phyloP scores from a whole-genome alignment of 2,113 vertebrate species.

The Triplophysa siluroides region DNA sequence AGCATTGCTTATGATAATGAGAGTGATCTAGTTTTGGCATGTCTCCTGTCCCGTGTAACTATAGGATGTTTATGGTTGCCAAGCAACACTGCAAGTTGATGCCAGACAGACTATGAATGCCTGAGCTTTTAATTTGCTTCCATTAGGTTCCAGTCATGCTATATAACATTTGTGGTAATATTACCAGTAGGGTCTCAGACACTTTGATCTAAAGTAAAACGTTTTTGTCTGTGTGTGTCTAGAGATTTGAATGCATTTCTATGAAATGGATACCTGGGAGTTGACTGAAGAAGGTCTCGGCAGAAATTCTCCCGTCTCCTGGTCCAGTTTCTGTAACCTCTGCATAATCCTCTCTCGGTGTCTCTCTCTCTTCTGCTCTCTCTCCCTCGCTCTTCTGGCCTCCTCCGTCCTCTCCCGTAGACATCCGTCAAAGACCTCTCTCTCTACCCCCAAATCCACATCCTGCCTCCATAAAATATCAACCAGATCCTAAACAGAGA shows the following conservation, averaged over 20 bases:
- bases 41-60: no score
- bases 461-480: slow-evolving; percentile 89
- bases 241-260: no score
- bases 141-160: not conserved
- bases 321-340: slow-evolving; percentile 79
- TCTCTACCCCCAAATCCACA: slow-evolving; percentile 82
- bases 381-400: slow-evolving; percentile 80
- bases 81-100: no score
- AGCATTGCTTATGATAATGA: no score
- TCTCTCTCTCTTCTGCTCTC: slow-evolving; percentile 80
- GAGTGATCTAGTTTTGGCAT: no score
- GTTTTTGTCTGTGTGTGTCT: not conserved
- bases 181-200: no score
- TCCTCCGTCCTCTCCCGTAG: slow-evolving; percentile 81
- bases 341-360: slow-evolving; percentile 81
- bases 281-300: slow-evolving; percentile 64
- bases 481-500: slow-evolving; percentile 77
- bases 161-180: no score
- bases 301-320: slow-evolving; percentile 85
- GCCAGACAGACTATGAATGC: no score
- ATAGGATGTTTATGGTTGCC: no score
- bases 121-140: no score
- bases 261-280: slow-evolving; percentile 35
- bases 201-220: no score
- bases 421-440: slow-evolving; percentile 83